Evolutionary conservation across 2,797 vertebrate genomes (phyloP), one percentile per base, ranked within the genome.

Genomic region (Pseudomugil tenellus): DNA sequence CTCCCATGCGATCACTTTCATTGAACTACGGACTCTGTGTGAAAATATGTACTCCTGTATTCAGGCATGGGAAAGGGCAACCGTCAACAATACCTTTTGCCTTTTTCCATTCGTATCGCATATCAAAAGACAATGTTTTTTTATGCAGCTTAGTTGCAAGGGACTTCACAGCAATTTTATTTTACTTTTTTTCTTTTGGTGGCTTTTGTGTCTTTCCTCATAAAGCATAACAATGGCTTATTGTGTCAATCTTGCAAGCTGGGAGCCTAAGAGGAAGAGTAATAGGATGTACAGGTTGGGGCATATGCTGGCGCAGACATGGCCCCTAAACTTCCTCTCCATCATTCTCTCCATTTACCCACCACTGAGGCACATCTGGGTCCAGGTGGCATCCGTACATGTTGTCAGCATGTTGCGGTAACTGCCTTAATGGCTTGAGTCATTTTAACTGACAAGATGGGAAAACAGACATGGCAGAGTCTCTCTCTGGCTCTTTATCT

Each of bases 391-490:
- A 67, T 79, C 72, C 48, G 72, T 83, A 83, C 89, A 88, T 86
- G 90, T 83, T 90, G 91, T 88, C 91, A 86, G 89, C 87, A 71
- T 84, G 89, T 83, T 79, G 79, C 52, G 73, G 81, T 84, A 85
- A 81, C 80, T 66, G 86, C 81, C 82, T 86, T 91, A 91, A 91
- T 90, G 90, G 89, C 82, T 74, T 8, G 68, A 86, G 87, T 90
- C 89, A 80, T 85, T 89, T 85, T 83, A 76, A 88, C 84, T 90
- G 90, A 91, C 91, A 89, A 78, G 87, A 79, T 76, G 84, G 86
- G 87, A 79, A 90, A 91, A 78, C 87, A 84, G 89, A 91, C 89
- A 89, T 87, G 90, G 88, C 89, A 88, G 90, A 76, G 84, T 72
- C 83, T 87, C 87, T 58, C 83, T 84, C 87, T 37, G 76, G 83